phyloP scores from a whole-genome alignment of 2,113 vertebrate species.

The Catharus fuscescens region DNA sequence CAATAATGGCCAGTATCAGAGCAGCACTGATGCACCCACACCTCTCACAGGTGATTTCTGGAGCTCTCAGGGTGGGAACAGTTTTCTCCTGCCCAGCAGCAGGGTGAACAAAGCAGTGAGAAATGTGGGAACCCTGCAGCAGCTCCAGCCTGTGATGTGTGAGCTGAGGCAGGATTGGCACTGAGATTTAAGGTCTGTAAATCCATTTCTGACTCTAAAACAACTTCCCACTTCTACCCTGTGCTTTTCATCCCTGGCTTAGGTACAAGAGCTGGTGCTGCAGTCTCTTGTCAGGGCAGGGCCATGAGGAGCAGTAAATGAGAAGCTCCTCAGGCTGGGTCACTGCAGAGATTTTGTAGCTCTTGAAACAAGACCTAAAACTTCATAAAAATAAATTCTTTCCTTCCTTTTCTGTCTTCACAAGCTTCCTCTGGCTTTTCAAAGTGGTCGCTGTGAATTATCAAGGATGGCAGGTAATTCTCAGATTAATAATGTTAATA shows the following conservation, averaged over 20 bases:
- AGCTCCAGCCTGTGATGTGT: rapidly evolving
- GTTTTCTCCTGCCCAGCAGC: neutral
- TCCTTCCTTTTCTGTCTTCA: neutral
- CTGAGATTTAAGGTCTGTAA: neutral
- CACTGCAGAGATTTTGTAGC: neutral
- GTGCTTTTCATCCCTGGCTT: rapidly evolving
- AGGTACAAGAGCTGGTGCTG: neutral
- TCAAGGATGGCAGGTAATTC: neutral
- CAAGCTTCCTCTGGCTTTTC: neutral
- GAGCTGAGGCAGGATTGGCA: neutral
- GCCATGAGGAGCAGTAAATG: neutral
- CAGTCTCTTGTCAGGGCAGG: neutral
- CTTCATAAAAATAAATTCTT: neutral
- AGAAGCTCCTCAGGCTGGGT: neutral
- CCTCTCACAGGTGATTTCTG: neutral
- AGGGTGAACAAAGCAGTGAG: neutral
- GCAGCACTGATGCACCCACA: no score
- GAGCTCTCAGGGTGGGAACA: no score
- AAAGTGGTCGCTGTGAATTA: neutral
- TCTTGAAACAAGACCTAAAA: neutral
- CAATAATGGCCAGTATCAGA: neutral
- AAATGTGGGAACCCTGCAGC: neutral
- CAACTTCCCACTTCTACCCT: no score
- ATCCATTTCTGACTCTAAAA: neutral
- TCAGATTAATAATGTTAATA: neutral